Base-by-base conservation (phyloP, 2,797 vertebrate genomes). In the Megalops cyprinoides region DNA sequence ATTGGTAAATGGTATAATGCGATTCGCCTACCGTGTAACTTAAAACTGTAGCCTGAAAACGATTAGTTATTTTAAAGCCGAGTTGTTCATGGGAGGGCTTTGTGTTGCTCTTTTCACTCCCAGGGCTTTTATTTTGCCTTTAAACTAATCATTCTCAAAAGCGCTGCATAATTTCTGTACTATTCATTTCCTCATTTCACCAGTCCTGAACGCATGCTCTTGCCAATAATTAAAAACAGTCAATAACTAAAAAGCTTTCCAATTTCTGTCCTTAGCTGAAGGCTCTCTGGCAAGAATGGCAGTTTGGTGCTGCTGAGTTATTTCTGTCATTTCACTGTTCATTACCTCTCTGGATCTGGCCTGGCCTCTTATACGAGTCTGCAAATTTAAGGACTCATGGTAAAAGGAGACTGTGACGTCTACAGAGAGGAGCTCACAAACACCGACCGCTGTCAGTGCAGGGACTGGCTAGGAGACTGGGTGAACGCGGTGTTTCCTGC, bases 181-280 rank as follows among this genome's bases (percentile, higher is more conserved):
- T n/a, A 20, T 42, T 44, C n/a, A 8, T 39, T n/a, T 37, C 62
- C 34, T 34, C 3, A 15, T 71, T 71, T 71, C 39, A 39, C 25
- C 67, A 1, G 34, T 2, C 10, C 28, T 8, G 10, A 20, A 46
- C 0, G 25, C 31, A 15, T 20, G 25, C 6, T 74, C 23, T 18
- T 1, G 9, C 42, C 51, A 65, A 75, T 28, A 49, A 55, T 42
- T 39, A 6, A 34, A 51, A 53, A 37, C n/a, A 51, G 60, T 51
- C 71, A 42, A 81, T 75, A 49, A 81, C 75, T 65, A 49, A 65
- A 34, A 53, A 75, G 25, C 18, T 31, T 37, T 81, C 46, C n/a
- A 31, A 10, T 67, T 75, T 51, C 73, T 67, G 39, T 58, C 14
- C 71, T 20, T 2, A 12, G 25, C 44, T 60, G 34, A 23, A 20